These are phyloP conservation scores for Drosophila silvestris DNA, from an alignment of 2,888 invertebrate genomes.

Conservation along the genomic window DNA sequence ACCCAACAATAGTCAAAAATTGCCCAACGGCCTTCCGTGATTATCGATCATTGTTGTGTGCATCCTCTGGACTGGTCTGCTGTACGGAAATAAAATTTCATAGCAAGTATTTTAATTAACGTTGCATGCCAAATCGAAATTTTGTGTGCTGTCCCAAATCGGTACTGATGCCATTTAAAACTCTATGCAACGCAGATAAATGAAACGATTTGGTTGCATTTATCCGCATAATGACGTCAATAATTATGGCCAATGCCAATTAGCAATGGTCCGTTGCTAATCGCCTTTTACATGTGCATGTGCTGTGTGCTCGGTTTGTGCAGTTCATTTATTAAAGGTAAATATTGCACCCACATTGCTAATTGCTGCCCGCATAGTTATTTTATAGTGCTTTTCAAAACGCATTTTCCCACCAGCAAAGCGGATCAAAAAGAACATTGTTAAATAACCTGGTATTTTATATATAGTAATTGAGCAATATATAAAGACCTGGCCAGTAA, in stretches of 20 bases:
- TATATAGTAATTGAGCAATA: neutral
- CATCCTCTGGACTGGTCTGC: neutral
- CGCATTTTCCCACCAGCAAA: neutral
- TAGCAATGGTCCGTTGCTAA: slow-evolving; percentile 47
- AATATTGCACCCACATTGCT: slow-evolving; percentile 31
- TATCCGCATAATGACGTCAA: slow-evolving; percentile 20
- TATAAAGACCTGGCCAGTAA: neutral
- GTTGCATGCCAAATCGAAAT: slow-evolving; percentile 33
- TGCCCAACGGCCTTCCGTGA: slow-evolving; percentile 30
- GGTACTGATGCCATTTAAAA: neutral
- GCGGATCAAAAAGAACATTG: neutral
- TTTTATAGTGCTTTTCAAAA: slow-evolving; percentile 18
- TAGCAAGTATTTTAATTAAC: slow-evolving; percentile 49
- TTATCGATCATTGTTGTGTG: slow-evolving; percentile 30
- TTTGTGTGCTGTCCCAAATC: slow-evolving; percentile 22
- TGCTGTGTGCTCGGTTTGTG: neutral
- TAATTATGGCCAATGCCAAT: slow-evolving; percentile 37
- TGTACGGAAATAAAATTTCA: slow-evolving; percentile 29
- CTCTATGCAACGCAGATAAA: neutral
- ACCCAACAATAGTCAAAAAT: slow-evolving; percentile 12
- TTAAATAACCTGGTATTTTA: neutral
- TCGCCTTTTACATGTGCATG: slow-evolving; percentile 13
- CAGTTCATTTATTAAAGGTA: slow-evolving; percentile 25
- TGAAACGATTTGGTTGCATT: slow-evolving; percentile 20
- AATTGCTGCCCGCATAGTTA: slow-evolving; percentile 43